Conservation (phyloP, 2,888 invertebrate species). For the Scaptomyza cyrtandrae region DNA sequence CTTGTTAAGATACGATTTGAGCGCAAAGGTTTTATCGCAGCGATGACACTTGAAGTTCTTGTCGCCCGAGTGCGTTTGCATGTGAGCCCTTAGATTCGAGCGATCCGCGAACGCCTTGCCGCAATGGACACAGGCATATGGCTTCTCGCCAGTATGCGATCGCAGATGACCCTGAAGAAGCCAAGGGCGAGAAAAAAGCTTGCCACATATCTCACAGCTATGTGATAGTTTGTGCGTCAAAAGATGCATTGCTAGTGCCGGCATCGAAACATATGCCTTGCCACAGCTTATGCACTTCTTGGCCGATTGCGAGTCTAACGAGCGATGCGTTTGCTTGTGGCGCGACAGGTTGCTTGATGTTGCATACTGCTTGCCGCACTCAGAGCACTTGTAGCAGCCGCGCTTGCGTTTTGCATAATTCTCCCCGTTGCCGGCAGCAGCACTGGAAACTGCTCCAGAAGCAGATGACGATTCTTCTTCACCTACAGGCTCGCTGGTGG, state of each 20-base stretch:
- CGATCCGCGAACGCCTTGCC: constrained; percentile 97
- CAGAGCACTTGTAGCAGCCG: constrained; percentile 90
- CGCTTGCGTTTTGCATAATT: constrained; percentile 81
- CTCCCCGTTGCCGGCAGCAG: constrained; percentile 53
- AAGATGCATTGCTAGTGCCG: constrained; percentile 97
- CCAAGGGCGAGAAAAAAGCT: constrained; percentile 98
- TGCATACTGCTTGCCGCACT: constrained; percentile 96
- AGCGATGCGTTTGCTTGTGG: constrained; percentile 96
- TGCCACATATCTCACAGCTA: constrained; percentile 96
- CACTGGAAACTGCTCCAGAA: neutral
- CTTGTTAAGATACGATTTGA: constrained; percentile 97
- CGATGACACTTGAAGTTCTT: constrained; percentile 95
- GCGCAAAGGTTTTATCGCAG: constrained; percentile 95
- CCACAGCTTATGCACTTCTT: constrained; percentile 98
- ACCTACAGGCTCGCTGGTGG: constrained; percentile 30
- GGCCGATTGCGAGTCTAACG: constrained; percentile 96
- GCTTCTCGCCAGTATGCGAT: constrained; percentile 97
- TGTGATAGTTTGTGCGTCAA: constrained; percentile 96
- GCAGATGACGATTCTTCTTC: neutral
- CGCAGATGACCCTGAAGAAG: constrained; percentile 93
- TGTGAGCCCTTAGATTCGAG: constrained; percentile 96
- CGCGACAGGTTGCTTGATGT: constrained; percentile 95
- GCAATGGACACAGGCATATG: constrained; percentile 96
- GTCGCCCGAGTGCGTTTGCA: constrained; percentile 96
- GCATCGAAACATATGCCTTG: constrained; percentile 99